Conservation (phyloP, 2,797 vertebrate species). For the Lutjanus campechanus region DNA sequence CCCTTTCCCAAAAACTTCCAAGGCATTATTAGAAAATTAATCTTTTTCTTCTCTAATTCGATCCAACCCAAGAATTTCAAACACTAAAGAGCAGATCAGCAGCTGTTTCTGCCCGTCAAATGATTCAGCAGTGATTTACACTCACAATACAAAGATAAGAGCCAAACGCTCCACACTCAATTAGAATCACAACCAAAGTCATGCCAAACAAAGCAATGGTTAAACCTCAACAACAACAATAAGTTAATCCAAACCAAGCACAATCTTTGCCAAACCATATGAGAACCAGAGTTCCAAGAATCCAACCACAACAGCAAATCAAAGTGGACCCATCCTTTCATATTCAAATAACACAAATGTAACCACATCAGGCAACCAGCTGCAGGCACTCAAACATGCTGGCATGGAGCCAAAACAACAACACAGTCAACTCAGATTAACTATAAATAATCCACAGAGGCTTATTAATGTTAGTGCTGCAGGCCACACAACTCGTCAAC, state of each 20-base stretch:
- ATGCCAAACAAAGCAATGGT: constrained; percentile 41
- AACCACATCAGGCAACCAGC: constrained; percentile 31
- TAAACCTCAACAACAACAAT: constrained; percentile 8
- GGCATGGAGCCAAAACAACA: constrained; percentile 28
- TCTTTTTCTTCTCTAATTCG: constrained; percentile 5
- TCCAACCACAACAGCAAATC: constrained; percentile 28
- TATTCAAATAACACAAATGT: constrained; percentile 20
- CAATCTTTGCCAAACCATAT: constrained; percentile 10
- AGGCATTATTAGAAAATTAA: no score
- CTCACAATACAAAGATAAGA: constrained; percentile 17
- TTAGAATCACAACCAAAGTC: constrained; percentile 15
- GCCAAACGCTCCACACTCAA: constrained; percentile 4
- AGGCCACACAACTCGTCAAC: constrained; percentile 12
- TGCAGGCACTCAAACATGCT: constrained; percentile 41
- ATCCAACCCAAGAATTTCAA: constrained; percentile 14
- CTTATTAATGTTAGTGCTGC: constrained; percentile 32
- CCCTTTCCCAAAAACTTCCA: neutral
- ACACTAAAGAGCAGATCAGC: constrained; percentile 13
- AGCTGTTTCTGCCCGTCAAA: neutral
- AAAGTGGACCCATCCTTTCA: constrained; percentile 15
- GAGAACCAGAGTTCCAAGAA: constrained; percentile 15
- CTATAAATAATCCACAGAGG: constrained; percentile 11
- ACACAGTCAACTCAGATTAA: constrained; percentile 12
- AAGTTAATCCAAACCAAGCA: constrained; percentile 47
- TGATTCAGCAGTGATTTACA: constrained; percentile 45